phyloP scores from a whole-genome alignment of 2,797 vertebrate genomes.

The Masticophis lateralis region DNA sequence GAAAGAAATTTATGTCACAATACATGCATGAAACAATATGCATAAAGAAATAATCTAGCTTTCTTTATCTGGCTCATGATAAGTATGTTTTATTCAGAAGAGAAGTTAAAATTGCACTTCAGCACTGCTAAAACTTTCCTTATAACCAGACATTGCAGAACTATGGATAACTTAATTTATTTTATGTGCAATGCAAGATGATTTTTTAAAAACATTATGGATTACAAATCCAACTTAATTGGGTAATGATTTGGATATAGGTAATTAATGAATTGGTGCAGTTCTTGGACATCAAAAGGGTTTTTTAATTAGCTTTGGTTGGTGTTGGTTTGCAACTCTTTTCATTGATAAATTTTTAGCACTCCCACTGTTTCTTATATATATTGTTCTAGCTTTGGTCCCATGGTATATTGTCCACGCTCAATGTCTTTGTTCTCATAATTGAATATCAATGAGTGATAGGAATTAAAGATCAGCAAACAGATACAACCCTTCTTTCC shows the following conservation, averaged over 20 bases:
- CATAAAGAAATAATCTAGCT: not conserved
- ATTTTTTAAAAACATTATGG: not conserved
- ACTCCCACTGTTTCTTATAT: not conserved
- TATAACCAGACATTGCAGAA: not conserved
- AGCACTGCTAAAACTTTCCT: slow-evolving; percentile 24
- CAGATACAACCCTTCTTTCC: not conserved
- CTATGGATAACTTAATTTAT: slow-evolving; percentile 28
- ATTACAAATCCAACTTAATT: not conserved
- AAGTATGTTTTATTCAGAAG: slow-evolving; percentile 11
- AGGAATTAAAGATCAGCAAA: not conserved
- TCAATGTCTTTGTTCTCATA: not conserved
- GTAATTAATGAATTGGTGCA: not conserved
- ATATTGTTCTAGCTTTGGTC: not conserved
- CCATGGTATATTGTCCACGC: not conserved
- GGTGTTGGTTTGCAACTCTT: not conserved
- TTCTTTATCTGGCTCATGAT: slow-evolving; percentile 17
- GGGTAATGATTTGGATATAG: not conserved
- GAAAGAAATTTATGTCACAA: slow-evolving; percentile 7
- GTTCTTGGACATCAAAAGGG: not conserved
- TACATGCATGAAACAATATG: slow-evolving; percentile 27
- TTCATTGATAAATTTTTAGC: not conserved
- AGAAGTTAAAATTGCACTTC: slow-evolving; percentile 25
- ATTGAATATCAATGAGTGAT: slow-evolving; percentile 4
- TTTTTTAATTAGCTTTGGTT: not conserved
- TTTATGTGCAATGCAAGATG: slow-evolving; percentile 27